Evolutionary conservation across 1,140 invertebrate genomes (phyloP).

Genomic region (Berghia stephanieae): DNA sequence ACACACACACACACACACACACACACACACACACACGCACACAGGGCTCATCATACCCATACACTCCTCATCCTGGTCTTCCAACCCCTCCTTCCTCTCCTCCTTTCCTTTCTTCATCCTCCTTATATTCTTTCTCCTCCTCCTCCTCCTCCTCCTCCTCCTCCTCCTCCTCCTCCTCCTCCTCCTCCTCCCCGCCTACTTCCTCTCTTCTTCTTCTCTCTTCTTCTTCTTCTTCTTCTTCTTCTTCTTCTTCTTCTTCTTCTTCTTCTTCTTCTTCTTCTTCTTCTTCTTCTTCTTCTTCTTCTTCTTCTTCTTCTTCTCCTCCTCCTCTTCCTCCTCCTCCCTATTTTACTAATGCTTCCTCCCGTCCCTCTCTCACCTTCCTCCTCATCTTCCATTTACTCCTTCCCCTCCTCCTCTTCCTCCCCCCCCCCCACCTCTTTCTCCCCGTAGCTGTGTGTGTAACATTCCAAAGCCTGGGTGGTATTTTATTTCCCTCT

Average conservation of each 20-base stretch:
- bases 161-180: neutral
- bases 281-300: neutral
- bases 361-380: constrained; percentile 9
- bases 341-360: neutral
- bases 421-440: neutral
- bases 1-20: no score
- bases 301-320: neutral
- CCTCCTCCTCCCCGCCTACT: no score
- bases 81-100: no score
- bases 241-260: neutral
- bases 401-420: neutral
- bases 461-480: neutral
- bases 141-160: neutral
- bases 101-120: no score
- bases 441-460: neutral
- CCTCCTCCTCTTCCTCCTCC: neutral
- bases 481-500: neutral
- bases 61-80: no score
- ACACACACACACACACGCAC: no score
- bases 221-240: neutral
- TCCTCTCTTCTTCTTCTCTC: neutral
- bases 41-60: no score
- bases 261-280: neutral
- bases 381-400: neutral
- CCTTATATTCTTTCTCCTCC: neutral